A percentile compares a stretch with the other conserved stretches of the same genome.
These are phyloP conservation scores for Zaprionus bogoriensis DNA, from an alignment of 2,888 invertebrate genomes.

Conservation along the genomic window DNA sequence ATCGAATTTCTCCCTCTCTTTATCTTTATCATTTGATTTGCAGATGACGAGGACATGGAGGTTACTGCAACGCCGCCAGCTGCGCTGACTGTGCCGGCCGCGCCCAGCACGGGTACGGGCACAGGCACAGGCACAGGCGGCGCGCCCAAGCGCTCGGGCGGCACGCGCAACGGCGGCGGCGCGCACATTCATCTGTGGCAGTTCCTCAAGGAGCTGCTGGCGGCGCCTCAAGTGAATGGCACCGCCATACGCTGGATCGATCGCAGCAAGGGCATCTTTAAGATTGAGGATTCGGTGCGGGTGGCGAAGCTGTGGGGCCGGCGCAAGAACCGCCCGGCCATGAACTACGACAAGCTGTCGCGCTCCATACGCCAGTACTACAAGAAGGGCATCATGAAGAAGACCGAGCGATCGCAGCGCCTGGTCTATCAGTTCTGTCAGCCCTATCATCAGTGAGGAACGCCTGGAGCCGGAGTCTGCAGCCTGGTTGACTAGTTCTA, in stretches of 20 bases:
- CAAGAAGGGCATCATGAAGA: constrained; percentile 99
- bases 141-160: constrained; percentile 58
- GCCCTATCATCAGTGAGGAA: constrained; percentile 91
- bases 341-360: constrained; percentile 99
- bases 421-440: constrained; percentile 99
- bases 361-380: constrained; percentile 99
- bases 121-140: too few species aligned
- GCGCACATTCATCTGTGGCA: constrained; percentile 99
- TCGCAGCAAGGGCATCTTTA: constrained; percentile 96
- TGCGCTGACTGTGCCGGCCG: constrained; percentile 27
- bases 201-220: constrained; percentile 97
- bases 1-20: neutral
- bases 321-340: constrained; percentile 98
- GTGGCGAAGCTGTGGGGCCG: constrained; percentile 99
- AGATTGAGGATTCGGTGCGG: constrained; percentile 98
- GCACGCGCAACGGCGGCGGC: constrained; percentile 84
- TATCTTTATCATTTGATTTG: neutral
- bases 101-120: constrained; percentile 53
- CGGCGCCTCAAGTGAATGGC: constrained; percentile 93
- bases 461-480: neutral
- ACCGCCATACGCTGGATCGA: constrained; percentile 99
- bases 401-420: constrained; percentile 98
- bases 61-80: constrained; percentile 47
- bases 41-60: constrained; percentile 83
- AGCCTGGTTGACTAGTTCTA: constrained; percentile 42